A percentile compares a stretch with the other conserved stretches of the same genome.
Conservation (phyloP, 2,888 invertebrate genomes). For the Torymus tubicola region DNA sequence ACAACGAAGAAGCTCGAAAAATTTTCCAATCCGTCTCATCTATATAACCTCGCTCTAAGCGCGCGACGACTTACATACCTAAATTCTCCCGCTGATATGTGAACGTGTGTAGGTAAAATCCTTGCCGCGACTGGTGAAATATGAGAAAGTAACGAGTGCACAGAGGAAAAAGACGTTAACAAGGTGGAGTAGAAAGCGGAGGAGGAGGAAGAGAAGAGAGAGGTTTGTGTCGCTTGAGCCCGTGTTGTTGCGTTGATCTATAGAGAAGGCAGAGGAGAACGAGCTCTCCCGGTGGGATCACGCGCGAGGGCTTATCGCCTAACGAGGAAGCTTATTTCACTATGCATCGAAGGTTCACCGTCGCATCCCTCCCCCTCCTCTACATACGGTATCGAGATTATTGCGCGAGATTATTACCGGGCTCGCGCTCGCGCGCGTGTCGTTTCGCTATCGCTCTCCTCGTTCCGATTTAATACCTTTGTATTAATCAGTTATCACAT, state of each 20-base stretch:
- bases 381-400: slow-evolving; percentile 41
- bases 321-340: slow-evolving; percentile 53
- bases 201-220: not conserved
- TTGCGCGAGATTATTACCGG: slow-evolving; percentile 38
- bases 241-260: not conserved
- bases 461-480: slow-evolving; percentile 42
- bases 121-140: slow-evolving; percentile 1
- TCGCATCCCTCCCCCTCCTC: not conserved
- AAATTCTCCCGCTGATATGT: not conserved
- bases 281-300: not conserved
- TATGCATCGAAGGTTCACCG: slow-evolving; percentile 21
- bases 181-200: not conserved
- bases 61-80: not conserved
- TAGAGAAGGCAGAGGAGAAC: no score
- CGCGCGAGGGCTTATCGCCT: slow-evolving; percentile 34
- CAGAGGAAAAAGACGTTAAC: slow-evolving; percentile 22
- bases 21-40: no score
- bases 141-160: slow-evolving; percentile 27
- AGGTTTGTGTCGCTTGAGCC: not conserved
- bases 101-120: not conserved
- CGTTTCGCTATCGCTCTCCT: slow-evolving; percentile 5
- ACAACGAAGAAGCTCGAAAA: no score
- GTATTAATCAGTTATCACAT: slow-evolving; percentile 41
- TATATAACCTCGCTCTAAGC: not conserved
- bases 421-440: not conserved